A percentile compares a stretch with the other conserved stretches of the same genome.
Evolutionary conservation across 2,797 vertebrate species (phyloP).

Genomic region (Triplophysa yarkandensis): DNA sequence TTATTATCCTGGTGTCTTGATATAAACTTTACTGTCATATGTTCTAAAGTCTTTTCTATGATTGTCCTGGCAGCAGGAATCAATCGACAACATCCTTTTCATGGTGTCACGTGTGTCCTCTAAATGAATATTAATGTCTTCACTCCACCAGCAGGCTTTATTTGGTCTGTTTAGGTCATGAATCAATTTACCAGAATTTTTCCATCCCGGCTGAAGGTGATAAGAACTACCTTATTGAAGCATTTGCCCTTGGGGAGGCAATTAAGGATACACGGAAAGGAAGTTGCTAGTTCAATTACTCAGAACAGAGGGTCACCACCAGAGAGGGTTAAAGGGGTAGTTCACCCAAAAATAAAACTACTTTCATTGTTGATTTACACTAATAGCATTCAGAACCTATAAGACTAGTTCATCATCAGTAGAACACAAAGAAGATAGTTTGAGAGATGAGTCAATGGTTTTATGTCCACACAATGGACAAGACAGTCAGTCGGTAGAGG

Average conservation of each 20-base stretch:
- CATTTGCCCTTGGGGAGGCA: conserved; percentile 53
- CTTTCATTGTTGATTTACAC: too few relatives aligned
- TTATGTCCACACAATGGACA: too few relatives aligned
- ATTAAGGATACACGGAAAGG: conserved; percentile 69
- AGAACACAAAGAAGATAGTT: too few relatives aligned
- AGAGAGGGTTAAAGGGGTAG: conserved; percentile 1
- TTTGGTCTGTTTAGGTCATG: conserved; percentile 24
- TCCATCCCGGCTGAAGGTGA: conserved; percentile 45
- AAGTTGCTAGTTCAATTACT: conserved; percentile 63
- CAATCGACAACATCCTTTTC: conserved; percentile 19
- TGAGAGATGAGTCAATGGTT: too few relatives aligned
- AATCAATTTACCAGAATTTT: conserved; percentile 37
- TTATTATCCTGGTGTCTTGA: conserved; percentile 29
- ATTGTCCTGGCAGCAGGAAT: conserved; percentile 9
- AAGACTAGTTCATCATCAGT: too few relatives aligned
- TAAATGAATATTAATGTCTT: conserved; percentile 33
- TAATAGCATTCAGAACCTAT: too few relatives aligned
- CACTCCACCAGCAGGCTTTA: conserved; percentile 9
- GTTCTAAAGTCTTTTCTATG: conserved; percentile 11
- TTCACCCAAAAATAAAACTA: too few relatives aligned
- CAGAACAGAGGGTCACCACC: conserved; percentile 49
- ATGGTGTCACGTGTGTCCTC: neutral
- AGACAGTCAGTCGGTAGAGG: too few relatives aligned
- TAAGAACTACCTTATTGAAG: conserved; percentile 51
- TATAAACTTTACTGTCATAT: conserved; percentile 33